Evolutionary conservation across 1,140 invertebrate genomes (phyloP).

Genomic region (Elysia chlorotica): DNA sequence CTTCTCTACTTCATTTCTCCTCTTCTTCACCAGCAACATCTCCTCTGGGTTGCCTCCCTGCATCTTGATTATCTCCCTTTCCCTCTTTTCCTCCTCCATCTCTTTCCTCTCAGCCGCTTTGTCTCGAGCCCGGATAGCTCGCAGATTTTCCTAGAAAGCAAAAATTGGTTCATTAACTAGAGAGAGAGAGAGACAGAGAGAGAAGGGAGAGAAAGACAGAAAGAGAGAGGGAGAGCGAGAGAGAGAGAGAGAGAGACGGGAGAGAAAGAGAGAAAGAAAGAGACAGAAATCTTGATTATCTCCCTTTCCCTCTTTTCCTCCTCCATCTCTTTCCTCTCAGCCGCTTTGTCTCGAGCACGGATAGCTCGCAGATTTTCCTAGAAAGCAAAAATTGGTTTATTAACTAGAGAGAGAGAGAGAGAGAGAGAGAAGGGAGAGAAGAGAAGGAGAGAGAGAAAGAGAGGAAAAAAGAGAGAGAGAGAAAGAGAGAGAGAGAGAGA

Average conservation of each 20-base stretch:
- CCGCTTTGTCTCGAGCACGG: slow-evolving; percentile 47
- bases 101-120: slow-evolving; percentile 43
- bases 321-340: slow-evolving; percentile 38
- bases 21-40: slow-evolving; percentile 50
- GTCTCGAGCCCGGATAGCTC: slow-evolving; percentile 50
- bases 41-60: slow-evolving; percentile 59
- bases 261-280: not conserved
- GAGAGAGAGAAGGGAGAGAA: not conserved
- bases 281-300: slow-evolving; percentile 33
- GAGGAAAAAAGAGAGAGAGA: not conserved
- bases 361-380: slow-evolving; percentile 59
- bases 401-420: not conserved
- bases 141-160: slow-evolving; percentile 54
- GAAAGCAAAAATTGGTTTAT: slow-evolving; percentile 20
- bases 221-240: not conserved
- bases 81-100: slow-evolving; percentile 39
- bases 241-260: slow-evolving; percentile 2
- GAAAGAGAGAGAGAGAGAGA: slow-evolving; percentile 6
- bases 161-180: slow-evolving; percentile 21
- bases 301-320: slow-evolving; percentile 43
- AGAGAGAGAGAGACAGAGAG: not conserved
- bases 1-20: slow-evolving; percentile 47
- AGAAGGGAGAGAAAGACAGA: not conserved
- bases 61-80: slow-evolving; percentile 41
- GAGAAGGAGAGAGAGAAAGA: not conserved